These are phyloP conservation scores for Calameuta pallipes DNA, from an alignment of 2,888 invertebrate species.

Conservation along the genomic window DNA sequence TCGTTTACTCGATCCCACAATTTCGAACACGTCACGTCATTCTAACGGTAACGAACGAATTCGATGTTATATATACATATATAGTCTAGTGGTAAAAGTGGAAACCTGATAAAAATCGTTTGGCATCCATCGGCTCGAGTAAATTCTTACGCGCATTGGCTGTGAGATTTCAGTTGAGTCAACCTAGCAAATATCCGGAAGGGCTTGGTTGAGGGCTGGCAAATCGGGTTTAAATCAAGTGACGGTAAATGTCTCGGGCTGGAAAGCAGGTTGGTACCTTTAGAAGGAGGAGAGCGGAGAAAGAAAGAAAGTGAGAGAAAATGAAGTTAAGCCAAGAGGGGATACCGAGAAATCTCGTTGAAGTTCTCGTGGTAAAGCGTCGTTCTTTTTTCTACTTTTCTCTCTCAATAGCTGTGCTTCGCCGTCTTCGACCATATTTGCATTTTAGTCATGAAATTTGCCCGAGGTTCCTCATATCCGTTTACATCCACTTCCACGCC, in stretches of 20 bases:
- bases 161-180: conserved; percentile 37
- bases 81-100: background rate
- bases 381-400: conserved; percentile 21
- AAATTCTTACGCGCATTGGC: conserved; percentile 1
- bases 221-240: conserved; percentile 59
- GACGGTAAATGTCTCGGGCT: conserved; percentile 50
- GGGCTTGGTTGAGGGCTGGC: conserved; percentile 38
- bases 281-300: conserved; percentile 24
- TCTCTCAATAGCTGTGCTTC: conserved; percentile 31
- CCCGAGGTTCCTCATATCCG: conserved; percentile 40
- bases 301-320: conserved; percentile 15
- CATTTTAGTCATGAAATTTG: conserved; percentile 51
- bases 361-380: background rate
- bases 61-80: background rate
- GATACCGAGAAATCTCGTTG: background rate
- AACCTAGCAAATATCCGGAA: conserved; percentile 57
- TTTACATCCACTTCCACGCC: conserved; percentile 33
- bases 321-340: conserved; percentile 8
- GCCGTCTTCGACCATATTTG: conserved; percentile 48
- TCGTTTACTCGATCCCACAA: background rate
- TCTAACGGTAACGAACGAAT: background rate
- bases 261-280: conserved; percentile 22
- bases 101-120: conserved; percentile 3
- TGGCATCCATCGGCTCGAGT: conserved; percentile 2
- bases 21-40: background rate